Conservation (phyloP, 2,797 vertebrate genomes). For the Gallinago nigripennis region DNA sequence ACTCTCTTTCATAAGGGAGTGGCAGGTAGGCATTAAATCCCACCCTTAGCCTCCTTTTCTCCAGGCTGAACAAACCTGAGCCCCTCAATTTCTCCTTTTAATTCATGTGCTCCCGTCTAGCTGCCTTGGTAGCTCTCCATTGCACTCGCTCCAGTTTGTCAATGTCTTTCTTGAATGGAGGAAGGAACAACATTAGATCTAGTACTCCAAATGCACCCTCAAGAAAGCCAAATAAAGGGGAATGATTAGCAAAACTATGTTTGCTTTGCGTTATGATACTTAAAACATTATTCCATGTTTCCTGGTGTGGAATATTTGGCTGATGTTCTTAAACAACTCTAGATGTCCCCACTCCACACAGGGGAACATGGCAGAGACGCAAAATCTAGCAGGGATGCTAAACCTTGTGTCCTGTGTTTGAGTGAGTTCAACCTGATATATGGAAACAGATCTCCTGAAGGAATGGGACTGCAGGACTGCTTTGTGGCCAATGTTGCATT, state of each 20-base stretch:
- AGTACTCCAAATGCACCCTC: neutral
- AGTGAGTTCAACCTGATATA: neutral
- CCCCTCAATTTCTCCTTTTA: neutral
- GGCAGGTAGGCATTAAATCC: neutral
- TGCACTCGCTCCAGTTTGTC: neutral
- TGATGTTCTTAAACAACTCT: neutral
- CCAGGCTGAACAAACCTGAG: neutral
- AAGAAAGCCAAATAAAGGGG: neutral
- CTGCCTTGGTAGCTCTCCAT: neutral
- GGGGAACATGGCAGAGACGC: neutral
- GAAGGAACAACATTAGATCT: neutral
- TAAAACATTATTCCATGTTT: neutral
- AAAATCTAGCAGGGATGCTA: neutral
- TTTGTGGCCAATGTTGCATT: neutral
- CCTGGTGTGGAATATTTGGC: neutral
- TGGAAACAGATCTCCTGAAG: neutral
- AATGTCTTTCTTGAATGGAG: neutral
- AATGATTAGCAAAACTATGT: neutral
- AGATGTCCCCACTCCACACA: fast-evolving
- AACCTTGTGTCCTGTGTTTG: fast-evolving
- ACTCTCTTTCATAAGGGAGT: neutral
- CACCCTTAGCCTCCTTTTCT: neutral
- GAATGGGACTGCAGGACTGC: neutral
- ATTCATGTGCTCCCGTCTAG: neutral
- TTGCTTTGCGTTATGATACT: neutral